Evolutionary conservation across 1,140 invertebrate genomes (phyloP).

Genomic region (Chionoecetes opilio): DNA sequence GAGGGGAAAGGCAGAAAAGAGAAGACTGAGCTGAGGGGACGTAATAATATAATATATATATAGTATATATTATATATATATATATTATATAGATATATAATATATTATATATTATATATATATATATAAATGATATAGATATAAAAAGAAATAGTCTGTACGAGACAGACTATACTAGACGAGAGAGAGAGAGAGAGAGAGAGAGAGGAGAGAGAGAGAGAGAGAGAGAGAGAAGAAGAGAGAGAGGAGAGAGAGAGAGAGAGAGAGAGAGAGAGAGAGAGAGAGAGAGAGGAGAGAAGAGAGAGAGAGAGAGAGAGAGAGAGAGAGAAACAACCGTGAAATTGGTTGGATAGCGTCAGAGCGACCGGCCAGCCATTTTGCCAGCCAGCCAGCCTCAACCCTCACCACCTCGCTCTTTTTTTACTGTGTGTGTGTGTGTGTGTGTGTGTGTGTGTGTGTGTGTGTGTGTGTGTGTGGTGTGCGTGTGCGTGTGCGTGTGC

Average conservation of each 20-base stretch:
- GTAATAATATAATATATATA: not conserved
- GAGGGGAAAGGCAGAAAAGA: conserved; percentile 25
- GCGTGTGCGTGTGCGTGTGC: not conserved
- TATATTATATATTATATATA: conserved; percentile 43
- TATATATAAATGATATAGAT: conserved; percentile 35
- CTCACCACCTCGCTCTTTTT: not conserved
- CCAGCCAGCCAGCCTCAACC: conserved; percentile 33
- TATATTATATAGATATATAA: conserved; percentile 46
- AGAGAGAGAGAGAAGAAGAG: conserved; percentile 19
- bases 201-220: conserved; percentile 10
- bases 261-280: conserved; percentile 49
- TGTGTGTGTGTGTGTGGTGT: conserved; percentile 24
- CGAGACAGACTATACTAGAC: conserved; percentile 2
- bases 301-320: conserved; percentile 23
- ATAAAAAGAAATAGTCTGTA: not conserved
- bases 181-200: conserved; percentile 45
- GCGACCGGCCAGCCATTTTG: conserved; percentile 50
- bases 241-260: conserved; percentile 24
- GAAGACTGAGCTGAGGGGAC: not conserved
- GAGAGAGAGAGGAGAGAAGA: conserved; percentile 29
- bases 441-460: conserved; percentile 25
- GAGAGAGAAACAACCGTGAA: not conserved
- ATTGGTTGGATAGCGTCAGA: conserved; percentile 49
- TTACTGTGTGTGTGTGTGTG: conserved; percentile 3
- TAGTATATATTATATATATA: conserved; percentile 40